Evolutionary conservation across 2,113 vertebrate genomes (phyloP).

Genomic region (Daphoenositta chrysoptera): DNA sequence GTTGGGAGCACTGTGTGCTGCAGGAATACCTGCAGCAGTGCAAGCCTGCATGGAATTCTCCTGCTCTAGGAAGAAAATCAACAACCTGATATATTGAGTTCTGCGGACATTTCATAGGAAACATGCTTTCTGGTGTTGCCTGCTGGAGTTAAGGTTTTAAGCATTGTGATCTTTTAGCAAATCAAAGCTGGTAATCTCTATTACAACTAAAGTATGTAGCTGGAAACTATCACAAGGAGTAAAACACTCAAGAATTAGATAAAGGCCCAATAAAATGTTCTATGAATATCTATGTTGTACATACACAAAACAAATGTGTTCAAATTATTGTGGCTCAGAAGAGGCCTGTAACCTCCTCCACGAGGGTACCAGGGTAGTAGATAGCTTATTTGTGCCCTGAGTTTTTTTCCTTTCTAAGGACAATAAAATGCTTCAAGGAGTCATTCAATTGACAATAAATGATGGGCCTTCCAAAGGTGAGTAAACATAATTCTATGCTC

Average conservation of each 20-base stretch:
- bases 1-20: background rate
- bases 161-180: background rate
- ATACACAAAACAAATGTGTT: background rate
- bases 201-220: background rate
- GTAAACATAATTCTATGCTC: background rate
- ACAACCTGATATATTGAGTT: background rate
- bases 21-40: background rate
- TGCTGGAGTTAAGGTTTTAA: background rate
- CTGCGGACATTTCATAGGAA: background rate
- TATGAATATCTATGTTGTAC: background rate
- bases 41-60: background rate
- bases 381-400: background rate
- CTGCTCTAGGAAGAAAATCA: background rate
- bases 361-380: background rate
- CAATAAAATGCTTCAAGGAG: background rate
- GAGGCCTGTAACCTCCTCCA: background rate
- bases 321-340: background rate
- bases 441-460: background rate
- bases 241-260: background rate
- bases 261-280: background rate
- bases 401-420: background rate
- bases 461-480: background rate
- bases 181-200: background rate
- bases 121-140: background rate
- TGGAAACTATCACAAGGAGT: background rate